Evolutionary conservation across 1,140 invertebrate genomes (phyloP).

Genomic region (Drosophila aff.): DNA sequence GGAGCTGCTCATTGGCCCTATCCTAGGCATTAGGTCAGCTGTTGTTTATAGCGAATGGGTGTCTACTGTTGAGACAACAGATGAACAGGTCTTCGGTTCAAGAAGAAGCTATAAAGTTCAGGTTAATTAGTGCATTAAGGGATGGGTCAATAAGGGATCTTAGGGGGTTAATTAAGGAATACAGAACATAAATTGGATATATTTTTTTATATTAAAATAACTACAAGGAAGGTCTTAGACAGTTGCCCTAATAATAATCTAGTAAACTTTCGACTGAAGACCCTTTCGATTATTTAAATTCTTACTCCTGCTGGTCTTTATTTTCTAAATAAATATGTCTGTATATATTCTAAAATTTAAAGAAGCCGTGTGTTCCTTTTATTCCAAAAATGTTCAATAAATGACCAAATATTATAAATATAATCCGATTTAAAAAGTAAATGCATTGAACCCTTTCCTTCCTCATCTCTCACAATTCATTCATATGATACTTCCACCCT

Average conservation of each 20-base stretch:
- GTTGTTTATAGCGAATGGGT: conserved; percentile 26
- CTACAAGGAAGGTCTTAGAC: too few species aligned
- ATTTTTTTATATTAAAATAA: background rate
- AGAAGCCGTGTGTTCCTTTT: too few species aligned
- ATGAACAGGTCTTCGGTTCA: conserved; percentile 18
- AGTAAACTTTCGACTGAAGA: too few species aligned
- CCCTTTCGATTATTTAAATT: too few species aligned
- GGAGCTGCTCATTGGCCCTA: conserved; percentile 14
- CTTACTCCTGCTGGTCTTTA: too few species aligned
- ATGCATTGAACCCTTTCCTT: background rate
- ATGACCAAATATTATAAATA: too few species aligned
- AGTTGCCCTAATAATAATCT: too few species aligned
- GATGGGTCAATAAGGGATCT: background rate
- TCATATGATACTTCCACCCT: background rate
- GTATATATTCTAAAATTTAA: too few species aligned
- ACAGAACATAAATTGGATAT: background rate
- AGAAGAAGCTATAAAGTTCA: background rate
- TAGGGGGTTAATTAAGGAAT: background rate
- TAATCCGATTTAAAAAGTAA: background rate
- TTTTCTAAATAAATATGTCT: too few species aligned
- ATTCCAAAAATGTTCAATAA: too few species aligned
- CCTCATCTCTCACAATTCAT: background rate
- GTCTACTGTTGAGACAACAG: conserved; percentile 47
- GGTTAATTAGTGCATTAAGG: conserved; percentile 23
- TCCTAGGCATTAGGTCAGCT: conserved; percentile 27